Percentiles rank a stretch among this genome's conserved stretches.
Conservation (phyloP, 1,140 invertebrate species). For the Micrasema longulum region DNA sequence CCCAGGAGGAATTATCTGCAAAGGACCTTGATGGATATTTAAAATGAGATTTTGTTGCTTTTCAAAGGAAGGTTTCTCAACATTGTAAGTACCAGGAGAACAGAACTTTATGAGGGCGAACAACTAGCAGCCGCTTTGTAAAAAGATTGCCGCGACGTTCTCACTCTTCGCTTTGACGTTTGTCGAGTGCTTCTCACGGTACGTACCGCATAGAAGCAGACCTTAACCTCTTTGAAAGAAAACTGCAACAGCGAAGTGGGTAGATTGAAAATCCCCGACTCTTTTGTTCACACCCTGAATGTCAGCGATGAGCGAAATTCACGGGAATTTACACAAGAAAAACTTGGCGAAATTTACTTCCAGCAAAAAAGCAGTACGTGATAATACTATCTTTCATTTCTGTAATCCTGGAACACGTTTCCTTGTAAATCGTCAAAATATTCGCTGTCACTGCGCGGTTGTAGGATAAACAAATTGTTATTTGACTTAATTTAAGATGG, state of each 20-base stretch:
- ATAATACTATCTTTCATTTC: background rate
- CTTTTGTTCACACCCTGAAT: conserved; percentile 22
- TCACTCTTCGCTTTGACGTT: conserved; percentile 23
- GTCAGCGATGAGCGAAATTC: background rate
- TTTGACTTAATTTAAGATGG: too few species aligned
- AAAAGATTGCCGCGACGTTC: conserved; percentile 26
- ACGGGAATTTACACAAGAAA: background rate
- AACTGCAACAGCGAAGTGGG: conserved; percentile 29
- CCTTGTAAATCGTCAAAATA: background rate
- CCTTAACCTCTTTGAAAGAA: conserved; percentile 39
- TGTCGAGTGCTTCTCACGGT: conserved; percentile 30
- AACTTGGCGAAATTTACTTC: background rate
- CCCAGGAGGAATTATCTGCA: too few species aligned
- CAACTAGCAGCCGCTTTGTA: conserved; percentile 12
- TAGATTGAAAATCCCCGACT: conserved; percentile 12
- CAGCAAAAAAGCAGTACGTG: background rate
- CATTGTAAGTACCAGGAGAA: background rate
- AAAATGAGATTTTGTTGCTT: too few species aligned
- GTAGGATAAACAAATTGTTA: too few species aligned
- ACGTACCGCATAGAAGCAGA: too few species aligned
- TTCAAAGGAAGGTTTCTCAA: too few species aligned
- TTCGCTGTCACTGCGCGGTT: too few species aligned
- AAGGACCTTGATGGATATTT: too few species aligned
- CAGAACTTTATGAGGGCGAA: conserved; percentile 8
- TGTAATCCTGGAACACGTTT: background rate